Evolutionary conservation across 2,888 invertebrate genomes (phyloP).

Genomic region (Mimas tiliae): DNA sequence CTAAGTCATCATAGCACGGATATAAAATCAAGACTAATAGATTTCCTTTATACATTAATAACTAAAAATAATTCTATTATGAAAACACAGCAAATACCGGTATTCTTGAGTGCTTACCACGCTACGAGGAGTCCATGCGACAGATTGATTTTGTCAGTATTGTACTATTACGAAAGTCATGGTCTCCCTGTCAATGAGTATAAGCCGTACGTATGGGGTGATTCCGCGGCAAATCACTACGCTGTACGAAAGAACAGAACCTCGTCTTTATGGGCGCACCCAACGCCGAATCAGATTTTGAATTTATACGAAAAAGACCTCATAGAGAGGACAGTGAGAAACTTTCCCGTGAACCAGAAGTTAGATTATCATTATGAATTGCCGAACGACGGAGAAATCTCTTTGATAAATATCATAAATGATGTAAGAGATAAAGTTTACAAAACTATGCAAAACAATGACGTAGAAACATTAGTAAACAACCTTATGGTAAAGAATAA

Average conservation of each 20-base stretch:
- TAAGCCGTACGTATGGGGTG: conserved; percentile 94
- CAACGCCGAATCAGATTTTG: conserved; percentile 89
- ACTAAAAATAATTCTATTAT: conserved; percentile 87
- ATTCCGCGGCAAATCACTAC: conserved; percentile 91
- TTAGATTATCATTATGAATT: conserved; percentile 78
- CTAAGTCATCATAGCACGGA: conserved; percentile 78
- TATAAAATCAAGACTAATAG: conserved; percentile 86
- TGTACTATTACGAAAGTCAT: conserved; percentile 88
- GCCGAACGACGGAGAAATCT: conserved; percentile 39
- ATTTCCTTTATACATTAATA: conserved; percentile 87
- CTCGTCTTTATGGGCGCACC: conserved; percentile 87
- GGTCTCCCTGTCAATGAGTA: conserved; percentile 87
- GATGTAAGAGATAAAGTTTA: conserved; percentile 49
- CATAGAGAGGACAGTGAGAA: conserved; percentile 87
- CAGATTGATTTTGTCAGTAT: conserved; percentile 87
- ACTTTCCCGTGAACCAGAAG: conserved; percentile 88
- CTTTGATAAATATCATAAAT: conserved; percentile 43
- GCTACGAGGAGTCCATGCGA: conserved; percentile 89
- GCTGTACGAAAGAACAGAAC: conserved; percentile 85
- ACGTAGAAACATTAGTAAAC: conserved; percentile 53
- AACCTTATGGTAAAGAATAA: conserved; percentile 51
- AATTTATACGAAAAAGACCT: conserved; percentile 87
- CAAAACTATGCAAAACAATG: conserved; percentile 49
- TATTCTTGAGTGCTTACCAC: conserved; percentile 91
- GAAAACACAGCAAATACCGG: conserved; percentile 88